Evolutionary conservation across 2,888 invertebrate genomes (phyloP), one percentile per base, ranked within the genome.

Genomic region (Cephus runcator): DNA sequence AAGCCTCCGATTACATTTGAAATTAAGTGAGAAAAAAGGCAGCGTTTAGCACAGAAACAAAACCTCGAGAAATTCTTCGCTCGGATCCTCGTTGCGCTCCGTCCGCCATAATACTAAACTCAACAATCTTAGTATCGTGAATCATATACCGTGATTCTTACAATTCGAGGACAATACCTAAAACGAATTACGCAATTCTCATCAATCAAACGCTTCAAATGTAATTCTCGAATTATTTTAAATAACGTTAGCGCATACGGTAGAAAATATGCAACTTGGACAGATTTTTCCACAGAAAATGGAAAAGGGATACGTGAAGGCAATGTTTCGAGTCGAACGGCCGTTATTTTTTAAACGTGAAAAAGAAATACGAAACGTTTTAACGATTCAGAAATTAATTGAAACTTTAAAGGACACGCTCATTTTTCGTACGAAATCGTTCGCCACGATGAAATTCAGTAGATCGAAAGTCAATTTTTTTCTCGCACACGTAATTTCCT

Each of bases 91-190:
- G 56, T 56, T 23, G 23, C 56, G 56, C 23, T 56, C 56, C 56
- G 56, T 56, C 56, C 56, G 23, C 56, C 76, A 73, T 76, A 77
- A 81, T 81, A 81, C 79, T 79, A 79, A 73, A 79, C 75, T 78
- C 75, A 69, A 79, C 77, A 73, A 80, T 80, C 79, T 79, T 71
- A 69, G 34, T 73, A 77, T 12, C 35, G 3, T 35, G 35, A 56
- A 75, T 73, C 78, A 34, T 40, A 35, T 73, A 69, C 75, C 68
- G 71, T 75, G 78, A 79, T 78, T 76, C 76, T 80, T 56, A 23
- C 23, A 2, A 23, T 56, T 23, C 56, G 56, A 56, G 56, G 56
- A 56, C 9, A 56, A 23, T 56, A 56, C 56, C 23, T 56, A 23
- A 56, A 56, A 56, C 56, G 56, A 56, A 56, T 56, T 56, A 23